Evolutionary conservation across 1,140 invertebrate species (phyloP).

Genomic region (Euschistus heros): DNA sequence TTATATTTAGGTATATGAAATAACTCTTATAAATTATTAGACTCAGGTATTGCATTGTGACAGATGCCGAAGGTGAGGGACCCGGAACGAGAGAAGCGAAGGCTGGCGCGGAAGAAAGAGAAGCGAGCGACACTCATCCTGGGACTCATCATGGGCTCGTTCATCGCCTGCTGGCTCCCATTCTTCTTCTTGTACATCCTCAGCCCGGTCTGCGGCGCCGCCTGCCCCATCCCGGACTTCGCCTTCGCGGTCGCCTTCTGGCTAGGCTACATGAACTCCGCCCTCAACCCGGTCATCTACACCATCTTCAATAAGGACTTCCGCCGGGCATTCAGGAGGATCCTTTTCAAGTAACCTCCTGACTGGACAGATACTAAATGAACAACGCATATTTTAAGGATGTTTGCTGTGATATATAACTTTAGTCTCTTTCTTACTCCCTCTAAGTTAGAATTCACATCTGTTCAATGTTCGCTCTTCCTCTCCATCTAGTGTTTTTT

Average conservation of each 20-base stretch:
- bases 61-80: slow-evolving; percentile 64
- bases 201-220: slow-evolving; percentile 60
- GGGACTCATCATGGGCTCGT: slow-evolving; percentile 96
- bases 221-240: slow-evolving; percentile 61
- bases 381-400: slow-evolving; percentile 11
- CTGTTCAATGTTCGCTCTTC: too few species aligned
- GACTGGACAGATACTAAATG: not conserved
- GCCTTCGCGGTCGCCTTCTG: slow-evolving; percentile 95
- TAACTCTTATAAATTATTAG: too few species aligned
- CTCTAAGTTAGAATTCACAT: too few species aligned
- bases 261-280: slow-evolving; percentile 98
- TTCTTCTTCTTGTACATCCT: slow-evolving; percentile 94
- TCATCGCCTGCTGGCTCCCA: slow-evolving; percentile 97
- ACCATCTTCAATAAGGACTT: slow-evolving; percentile 99
- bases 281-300: slow-evolving; percentile 95
- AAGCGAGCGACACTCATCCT: slow-evolving; percentile 92
- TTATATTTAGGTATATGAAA: too few species aligned
- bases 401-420: slow-evolving; percentile 12
- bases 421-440: not conserved
- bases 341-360: slow-evolving; percentile 75
- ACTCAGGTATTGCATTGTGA: not conserved
- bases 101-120: slow-evolving; percentile 92
- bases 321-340: slow-evolving; percentile 84
- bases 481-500: too few species aligned
- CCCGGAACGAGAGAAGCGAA: slow-evolving; percentile 83